These are phyloP conservation scores for Elysia chlorotica DNA, from an alignment of 1,140 invertebrate genomes.

Conservation along the genomic window DNA sequence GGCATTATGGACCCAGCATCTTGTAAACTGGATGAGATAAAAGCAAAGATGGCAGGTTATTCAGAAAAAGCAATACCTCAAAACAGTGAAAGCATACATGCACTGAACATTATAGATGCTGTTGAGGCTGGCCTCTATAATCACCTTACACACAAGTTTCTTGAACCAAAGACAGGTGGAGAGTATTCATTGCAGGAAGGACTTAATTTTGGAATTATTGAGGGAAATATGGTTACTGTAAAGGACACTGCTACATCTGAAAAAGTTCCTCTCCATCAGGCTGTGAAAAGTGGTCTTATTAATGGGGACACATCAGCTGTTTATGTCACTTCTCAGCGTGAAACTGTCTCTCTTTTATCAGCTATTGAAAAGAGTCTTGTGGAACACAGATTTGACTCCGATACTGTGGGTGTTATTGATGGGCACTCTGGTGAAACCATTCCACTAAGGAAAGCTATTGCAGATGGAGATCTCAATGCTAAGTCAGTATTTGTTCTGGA, in stretches of 20 bases:
- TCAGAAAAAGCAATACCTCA: slow-evolving; percentile 16
- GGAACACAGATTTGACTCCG: slow-evolving; percentile 50
- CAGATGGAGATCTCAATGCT: slow-evolving; percentile 41
- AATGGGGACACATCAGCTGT: slow-evolving; percentile 77
- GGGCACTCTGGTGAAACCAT: slow-evolving; percentile 40
- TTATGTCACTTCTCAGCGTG: slow-evolving; percentile 73
- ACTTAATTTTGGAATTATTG: slow-evolving; percentile 78
- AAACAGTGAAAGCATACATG: slow-evolving; percentile 28
- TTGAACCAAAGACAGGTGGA: slow-evolving; percentile 77
- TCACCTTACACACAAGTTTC: slow-evolving; percentile 75
- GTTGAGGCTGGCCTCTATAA: slow-evolving; percentile 83
- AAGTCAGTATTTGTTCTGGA: slow-evolving; percentile 38
- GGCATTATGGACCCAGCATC: slow-evolving; percentile 58
- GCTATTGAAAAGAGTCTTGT: slow-evolving; percentile 70
- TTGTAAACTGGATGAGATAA: slow-evolving; percentile 60
- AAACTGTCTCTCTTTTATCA: slow-evolving; percentile 69
- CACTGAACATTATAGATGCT: slow-evolving; percentile 76
- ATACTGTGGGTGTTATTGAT: slow-evolving; percentile 43
- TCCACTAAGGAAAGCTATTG: slow-evolving; percentile 47
- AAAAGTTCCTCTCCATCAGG: slow-evolving; percentile 74
- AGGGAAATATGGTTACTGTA: slow-evolving; percentile 78
- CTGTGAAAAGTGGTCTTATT: slow-evolving; percentile 79
- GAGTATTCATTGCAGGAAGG: slow-evolving; percentile 80
- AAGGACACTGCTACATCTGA: slow-evolving; percentile 55
- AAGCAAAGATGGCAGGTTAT: slow-evolving; percentile 65